These are phyloP conservation scores for Xyrichtys novacula DNA, from an alignment of 2,797 vertebrate species.

Conservation along the genomic window DNA sequence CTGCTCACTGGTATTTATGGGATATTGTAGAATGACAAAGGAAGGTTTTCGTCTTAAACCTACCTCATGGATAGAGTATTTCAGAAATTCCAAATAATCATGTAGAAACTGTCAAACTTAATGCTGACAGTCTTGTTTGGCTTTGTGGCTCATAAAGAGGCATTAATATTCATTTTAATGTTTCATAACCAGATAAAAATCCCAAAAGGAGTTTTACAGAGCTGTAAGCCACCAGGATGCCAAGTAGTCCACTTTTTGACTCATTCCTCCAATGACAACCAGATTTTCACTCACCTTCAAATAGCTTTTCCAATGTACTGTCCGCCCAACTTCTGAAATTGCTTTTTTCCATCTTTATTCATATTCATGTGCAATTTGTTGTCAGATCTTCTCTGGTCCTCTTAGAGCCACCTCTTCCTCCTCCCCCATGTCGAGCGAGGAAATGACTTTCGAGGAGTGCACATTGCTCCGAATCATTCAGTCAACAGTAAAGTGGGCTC, in stretches of 20 bases:
- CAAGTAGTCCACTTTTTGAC: neutral
- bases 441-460: constrained; percentile 56
- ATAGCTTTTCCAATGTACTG: neutral
- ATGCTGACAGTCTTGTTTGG: too few species aligned
- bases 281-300: neutral
- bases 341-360: neutral
- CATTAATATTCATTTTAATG: too few species aligned
- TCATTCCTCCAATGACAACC: neutral
- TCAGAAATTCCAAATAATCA: too few species aligned
- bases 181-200: too few species aligned
- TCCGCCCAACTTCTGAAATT: neutral
- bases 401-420: constrained; percentile 4
- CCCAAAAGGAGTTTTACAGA: neutral
- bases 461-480: constrained; percentile 50
- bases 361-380: constrained; percentile 15
- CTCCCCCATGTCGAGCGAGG: constrained; percentile 30
- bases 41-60: too few species aligned
- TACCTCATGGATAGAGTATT: too few species aligned
- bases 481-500: constrained; percentile 53
- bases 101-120: too few species aligned
- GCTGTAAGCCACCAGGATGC: neutral
- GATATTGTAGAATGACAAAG: too few species aligned
- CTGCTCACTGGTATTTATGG: too few species aligned
- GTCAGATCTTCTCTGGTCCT: constrained; percentile 7
- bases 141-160: too few species aligned